phyloP scores from a whole-genome alignment of 2,113 vertebrate genomes.

The Pteropus alecto region DNA sequence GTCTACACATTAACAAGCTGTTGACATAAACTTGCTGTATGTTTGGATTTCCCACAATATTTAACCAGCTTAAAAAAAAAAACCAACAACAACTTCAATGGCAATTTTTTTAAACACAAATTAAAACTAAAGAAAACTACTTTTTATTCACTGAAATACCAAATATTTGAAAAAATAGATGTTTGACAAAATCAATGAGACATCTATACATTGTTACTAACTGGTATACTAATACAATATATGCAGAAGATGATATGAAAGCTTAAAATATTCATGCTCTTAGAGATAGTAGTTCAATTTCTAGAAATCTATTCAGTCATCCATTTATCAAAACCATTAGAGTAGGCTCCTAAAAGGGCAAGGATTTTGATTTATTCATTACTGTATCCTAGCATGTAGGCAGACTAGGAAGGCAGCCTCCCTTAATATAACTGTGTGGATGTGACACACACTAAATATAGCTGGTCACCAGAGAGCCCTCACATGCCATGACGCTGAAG shows the following conservation, averaged over 20 bases:
- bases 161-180: neutral
- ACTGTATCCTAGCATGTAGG: neutral
- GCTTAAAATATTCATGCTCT: conserved; percentile 21
- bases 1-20: neutral
- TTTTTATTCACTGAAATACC: neutral
- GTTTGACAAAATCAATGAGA: neutral
- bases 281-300: conserved; percentile 20
- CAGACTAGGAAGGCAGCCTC: neutral
- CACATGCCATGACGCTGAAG: neutral
- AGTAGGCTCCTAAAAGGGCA: neutral
- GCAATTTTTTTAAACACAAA: neutral
- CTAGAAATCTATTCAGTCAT: neutral
- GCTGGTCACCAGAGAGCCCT: neutral
- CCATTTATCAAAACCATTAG: neutral
- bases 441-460: neutral
- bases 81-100: neutral
- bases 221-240: neutral
- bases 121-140: conserved; percentile 9
- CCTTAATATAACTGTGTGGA: neutral
- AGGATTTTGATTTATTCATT: neutral
- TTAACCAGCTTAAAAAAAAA: conserved; percentile 29
- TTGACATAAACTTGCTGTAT: neutral
- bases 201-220: neutral
- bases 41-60: neutral
- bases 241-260: neutral